Evolutionary conservation across 2,888 invertebrate genomes (phyloP).

Genomic region (Acanthoscelides obtectus): DNA sequence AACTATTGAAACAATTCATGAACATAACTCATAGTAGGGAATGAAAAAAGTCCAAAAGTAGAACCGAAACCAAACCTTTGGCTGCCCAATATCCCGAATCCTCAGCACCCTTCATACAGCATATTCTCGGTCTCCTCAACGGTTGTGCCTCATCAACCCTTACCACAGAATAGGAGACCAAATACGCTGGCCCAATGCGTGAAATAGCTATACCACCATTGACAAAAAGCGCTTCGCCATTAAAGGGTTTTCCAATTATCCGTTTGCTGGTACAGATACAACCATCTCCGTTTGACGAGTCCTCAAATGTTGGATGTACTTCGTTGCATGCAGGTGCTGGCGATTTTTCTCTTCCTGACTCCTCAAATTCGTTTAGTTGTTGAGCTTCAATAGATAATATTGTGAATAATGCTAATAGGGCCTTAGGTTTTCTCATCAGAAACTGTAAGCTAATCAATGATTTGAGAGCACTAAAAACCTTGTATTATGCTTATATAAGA

Average conservation of each 20-base stretch:
- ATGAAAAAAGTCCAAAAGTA: no score
- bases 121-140: background rate
- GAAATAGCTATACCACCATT: background rate
- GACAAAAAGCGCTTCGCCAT: background rate
- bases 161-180: background rate
- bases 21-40: no score
- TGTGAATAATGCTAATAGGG: no score
- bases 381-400: background rate
- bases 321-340: background rate
- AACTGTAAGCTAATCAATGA: no score
- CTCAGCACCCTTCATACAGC: background rate
- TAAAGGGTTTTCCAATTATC: background rate
- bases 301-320: background rate
- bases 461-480: no score
- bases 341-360: background rate
- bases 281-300: background rate
- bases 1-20: no score
- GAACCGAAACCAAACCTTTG: no score
- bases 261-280: background rate
- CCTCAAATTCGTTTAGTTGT: background rate
- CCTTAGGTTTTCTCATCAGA: no score
- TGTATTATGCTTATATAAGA: no score
- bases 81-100: background rate
- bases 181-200: background rate
- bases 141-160: background rate